Evolutionary conservation across 2,113 vertebrate species (phyloP).

Genomic region (Ageneiosus marmoratus): DNA sequence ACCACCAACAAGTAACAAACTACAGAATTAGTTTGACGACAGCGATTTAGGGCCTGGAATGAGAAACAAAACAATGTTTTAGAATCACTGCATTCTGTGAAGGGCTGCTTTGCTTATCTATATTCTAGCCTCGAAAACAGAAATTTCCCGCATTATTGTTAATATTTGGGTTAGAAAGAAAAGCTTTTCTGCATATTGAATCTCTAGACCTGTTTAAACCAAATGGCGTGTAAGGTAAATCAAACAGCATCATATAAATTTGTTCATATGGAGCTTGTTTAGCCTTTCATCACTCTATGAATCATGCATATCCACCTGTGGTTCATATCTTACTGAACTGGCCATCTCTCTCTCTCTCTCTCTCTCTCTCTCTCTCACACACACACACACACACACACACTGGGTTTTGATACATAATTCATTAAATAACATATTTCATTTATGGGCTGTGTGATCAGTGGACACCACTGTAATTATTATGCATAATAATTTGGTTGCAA

Average conservation of each 20-base stretch:
- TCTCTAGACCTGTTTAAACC: background rate
- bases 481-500: constrained; percentile 35
- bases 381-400: too few relatives aligned
- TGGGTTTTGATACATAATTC: constrained; percentile 71
- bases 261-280: constrained; percentile 27
- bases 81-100: background rate
- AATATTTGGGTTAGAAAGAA: background rate
- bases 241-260: constrained; percentile 21
- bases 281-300: constrained; percentile 41
- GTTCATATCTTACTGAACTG: constrained; percentile 44
- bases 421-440: constrained; percentile 50
- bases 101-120: background rate
- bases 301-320: constrained; percentile 52
- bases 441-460: constrained; percentile 61
- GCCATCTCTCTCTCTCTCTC: constrained; percentile 64
- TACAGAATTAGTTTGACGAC: constrained; percentile 16
- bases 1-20: constrained; percentile 26
- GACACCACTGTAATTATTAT: constrained; percentile 56
- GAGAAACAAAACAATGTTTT: background rate
- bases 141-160: background rate
- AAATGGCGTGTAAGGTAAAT: constrained; percentile 17
- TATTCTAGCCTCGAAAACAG: background rate
- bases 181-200: constrained; percentile 49
- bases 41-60: background rate
- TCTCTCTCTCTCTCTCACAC: constrained; percentile 55